Evolutionary conservation across 2,113 vertebrate species (phyloP).

Genomic region (Taurulus bubalis): DNA sequence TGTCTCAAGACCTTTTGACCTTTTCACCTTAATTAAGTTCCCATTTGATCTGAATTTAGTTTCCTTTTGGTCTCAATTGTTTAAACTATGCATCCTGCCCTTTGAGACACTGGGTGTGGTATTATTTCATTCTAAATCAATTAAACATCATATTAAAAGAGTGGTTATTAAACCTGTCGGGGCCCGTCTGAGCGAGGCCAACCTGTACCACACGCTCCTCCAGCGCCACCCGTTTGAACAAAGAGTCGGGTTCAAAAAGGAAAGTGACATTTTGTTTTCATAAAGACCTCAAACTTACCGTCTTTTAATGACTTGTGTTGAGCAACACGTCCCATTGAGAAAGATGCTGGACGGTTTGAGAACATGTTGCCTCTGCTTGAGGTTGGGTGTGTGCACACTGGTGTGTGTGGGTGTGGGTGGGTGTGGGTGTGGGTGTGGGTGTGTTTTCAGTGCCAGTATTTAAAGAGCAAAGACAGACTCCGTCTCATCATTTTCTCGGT

Average conservation of each 20-base stretch:
- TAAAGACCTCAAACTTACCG: background rate
- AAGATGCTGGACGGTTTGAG: background rate
- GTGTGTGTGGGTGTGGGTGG: background rate
- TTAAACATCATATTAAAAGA: slow-evolving; percentile 14
- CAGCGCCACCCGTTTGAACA: background rate
- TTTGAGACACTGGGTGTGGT: background rate
- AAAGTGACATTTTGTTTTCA: slow-evolving; percentile 6
- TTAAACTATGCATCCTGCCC: background rate
- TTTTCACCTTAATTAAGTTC: background rate
- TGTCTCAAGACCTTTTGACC: background rate
- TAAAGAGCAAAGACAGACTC: slow-evolving; percentile 27
- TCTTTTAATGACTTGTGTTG: background rate
- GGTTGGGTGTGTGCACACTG: background rate
- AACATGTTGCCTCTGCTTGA: background rate
- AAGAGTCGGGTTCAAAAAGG: background rate
- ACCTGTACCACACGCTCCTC: background rate
- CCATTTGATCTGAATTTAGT: background rate
- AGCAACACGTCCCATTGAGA: background rate
- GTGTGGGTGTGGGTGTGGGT: background rate
- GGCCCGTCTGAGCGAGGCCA: slow-evolving; percentile 22
- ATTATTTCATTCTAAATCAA: background rate
- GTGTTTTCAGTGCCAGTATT: slow-evolving; percentile 19
- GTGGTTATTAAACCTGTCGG: slow-evolving; percentile 46
- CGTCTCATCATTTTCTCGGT: slow-evolving; percentile 8
- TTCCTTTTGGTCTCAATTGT: background rate